Base-by-base conservation (phyloP, 1,140 invertebrate species). In the Uloborus diversus region DNA sequence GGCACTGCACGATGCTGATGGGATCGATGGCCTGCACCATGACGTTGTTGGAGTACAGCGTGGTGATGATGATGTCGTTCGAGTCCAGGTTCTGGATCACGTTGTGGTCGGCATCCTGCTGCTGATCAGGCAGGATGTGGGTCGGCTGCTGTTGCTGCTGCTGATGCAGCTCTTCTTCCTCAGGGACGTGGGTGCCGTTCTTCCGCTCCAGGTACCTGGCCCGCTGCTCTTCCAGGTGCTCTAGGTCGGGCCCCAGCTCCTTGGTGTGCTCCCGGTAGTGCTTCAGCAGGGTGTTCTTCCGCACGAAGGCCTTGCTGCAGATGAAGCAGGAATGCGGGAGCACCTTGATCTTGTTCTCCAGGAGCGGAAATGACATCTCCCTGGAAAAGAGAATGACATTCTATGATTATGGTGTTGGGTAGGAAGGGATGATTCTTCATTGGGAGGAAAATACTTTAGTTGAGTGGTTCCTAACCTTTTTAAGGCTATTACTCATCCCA, bases 301-400 rank as follows among this genome's bases (percentile, higher is more conserved):
- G 20, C 4, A 79, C 76, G 69, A 79, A 79, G 5, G 76, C 76
- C 27, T 79, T 79, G 53, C 76, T 79, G 25, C 76, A 79, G 11
- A 79, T 61, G 27, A 79, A 79, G 49, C 76, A 79, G 13, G 76
- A 61, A 49, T 79, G 76, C n/a, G 76, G 76, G 11, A 79, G 56
- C 13, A 79, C 64, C 49, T 79, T 79, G 30, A 79, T 69, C 35
- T 79, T 79, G n/a, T 79, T 62, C 28, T 79, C 76, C 9, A 79
- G 25, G 9, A 51, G 27, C 14, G 76, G 64, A 62, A 79, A 79
- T 4, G 76, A 11, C 57, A 61, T 61, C 20, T 61, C 25, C n/a
- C n/a, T n/a, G n/a, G n/a, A n/a, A n/a, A n/a, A n/a, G n/a, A n/a
- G n/a, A n/a, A n/a, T n/a, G n/a, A n/a, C n/a, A n/a, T n/a, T n/a